These are phyloP conservation scores for Sphaerodactylus townsendi DNA, from an alignment of 2,113 vertebrate species.

Conservation along the genomic window DNA sequence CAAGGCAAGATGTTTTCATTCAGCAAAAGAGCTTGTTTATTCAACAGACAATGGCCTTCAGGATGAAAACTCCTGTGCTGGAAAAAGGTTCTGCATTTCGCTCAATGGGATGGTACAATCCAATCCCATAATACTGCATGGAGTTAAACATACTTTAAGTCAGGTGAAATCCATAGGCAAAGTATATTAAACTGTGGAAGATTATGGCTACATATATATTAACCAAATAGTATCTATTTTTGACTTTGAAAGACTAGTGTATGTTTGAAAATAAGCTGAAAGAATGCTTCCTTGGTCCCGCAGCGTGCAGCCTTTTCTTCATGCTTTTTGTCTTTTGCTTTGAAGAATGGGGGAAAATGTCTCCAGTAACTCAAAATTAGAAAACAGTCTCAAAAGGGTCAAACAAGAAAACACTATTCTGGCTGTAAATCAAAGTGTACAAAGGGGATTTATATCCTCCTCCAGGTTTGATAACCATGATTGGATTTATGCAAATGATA, in stretches of 20 bases:
- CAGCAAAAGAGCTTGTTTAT: no score
- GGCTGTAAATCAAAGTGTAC: slow-evolving; percentile 54
- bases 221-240: neutral
- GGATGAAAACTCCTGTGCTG: no score
- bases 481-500: slow-evolving; percentile 73
- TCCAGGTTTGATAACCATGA: slow-evolving; percentile 62
- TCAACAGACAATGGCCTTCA: no score
- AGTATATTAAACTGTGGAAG: neutral
- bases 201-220: neutral
- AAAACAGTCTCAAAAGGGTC: slow-evolving; percentile 48
- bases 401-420: slow-evolving; percentile 51
- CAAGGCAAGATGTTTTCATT: no score
- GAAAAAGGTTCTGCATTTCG: no score
- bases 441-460: slow-evolving; percentile 54
- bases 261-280: neutral
- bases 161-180: neutral
- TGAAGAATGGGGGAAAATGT: slow-evolving; percentile 30
- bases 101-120: no score
- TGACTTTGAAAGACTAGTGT: neutral
- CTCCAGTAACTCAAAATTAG: slow-evolving; percentile 47
- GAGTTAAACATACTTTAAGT: no score
- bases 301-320: neutral
- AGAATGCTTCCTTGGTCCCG: accelerated
- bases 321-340: slow-evolving; percentile 4
- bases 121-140: no score